Conservation (phyloP, 2,113 vertebrate species). For the Siphamia tubifer region DNA sequence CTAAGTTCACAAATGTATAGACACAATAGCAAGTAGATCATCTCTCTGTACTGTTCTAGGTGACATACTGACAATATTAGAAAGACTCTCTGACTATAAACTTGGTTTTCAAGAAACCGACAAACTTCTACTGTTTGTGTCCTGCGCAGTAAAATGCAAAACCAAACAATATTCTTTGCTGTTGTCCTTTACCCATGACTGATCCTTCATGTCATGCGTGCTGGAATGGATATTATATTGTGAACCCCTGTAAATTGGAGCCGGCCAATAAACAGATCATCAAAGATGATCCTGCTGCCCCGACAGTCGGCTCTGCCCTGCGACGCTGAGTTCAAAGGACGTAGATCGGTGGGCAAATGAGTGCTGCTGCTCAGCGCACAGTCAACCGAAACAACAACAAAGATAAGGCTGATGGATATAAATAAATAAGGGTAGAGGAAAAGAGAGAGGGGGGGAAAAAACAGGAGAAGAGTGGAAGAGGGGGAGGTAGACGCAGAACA, state of each 20-base stretch:
- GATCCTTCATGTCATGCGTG: conserved; percentile 34
- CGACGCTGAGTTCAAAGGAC: conserved; percentile 67
- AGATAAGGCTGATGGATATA: conserved; percentile 69
- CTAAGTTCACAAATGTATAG: conserved; percentile 53
- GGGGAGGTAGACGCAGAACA: conserved; percentile 31
- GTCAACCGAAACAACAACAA: conserved; percentile 72
- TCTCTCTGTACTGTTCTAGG: conserved; percentile 6
- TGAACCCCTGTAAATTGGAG: conserved; percentile 62
- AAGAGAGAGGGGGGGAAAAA: background rate
- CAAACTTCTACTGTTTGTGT: background rate
- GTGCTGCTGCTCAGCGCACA: conserved; percentile 57
- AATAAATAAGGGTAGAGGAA: conserved; percentile 64
- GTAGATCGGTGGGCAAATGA: conserved; percentile 70
- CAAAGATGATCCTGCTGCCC: conserved; percentile 62
- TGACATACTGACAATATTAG: background rate
- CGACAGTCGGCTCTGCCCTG: conserved; percentile 51
- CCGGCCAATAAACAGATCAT: conserved; percentile 65
- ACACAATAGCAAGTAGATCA: conserved; percentile 4
- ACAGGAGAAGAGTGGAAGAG: conserved; percentile 19
- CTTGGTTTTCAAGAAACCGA: background rate
- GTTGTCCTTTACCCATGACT: conserved; percentile 50
- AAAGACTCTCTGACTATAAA: background rate
- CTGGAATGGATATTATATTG: conserved; percentile 37
- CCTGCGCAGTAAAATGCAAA: conserved; percentile 15
- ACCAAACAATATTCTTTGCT: conserved; percentile 22